Evolutionary conservation across 1,140 invertebrate species (phyloP), one percentile per base, ranked within the genome.

Genomic region (Pseudoatta argentina): DNA sequence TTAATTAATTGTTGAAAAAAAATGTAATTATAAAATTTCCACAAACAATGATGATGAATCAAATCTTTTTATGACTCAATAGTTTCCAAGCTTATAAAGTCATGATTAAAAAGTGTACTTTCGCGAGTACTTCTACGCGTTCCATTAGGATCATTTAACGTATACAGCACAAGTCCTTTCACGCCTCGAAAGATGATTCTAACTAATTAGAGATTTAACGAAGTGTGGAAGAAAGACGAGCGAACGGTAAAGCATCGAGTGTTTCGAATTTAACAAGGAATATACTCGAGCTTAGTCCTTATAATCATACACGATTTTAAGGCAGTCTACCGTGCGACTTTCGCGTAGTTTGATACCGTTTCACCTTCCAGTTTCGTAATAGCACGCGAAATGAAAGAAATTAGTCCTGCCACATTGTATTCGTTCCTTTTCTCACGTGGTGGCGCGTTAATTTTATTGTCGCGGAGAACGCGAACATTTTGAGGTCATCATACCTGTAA

Each of bases 311-410:
- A 30, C 18, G n/a, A 61, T 34, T 73, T 73, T 82, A 27, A 82
- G 24, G 7, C 24, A 39, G 64, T 6, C 64, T 61, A 51, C 39
- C 24, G 21, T 51, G 44, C 66, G 39, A 83, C 69, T 83, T 83
- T 83, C 79, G 72, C 63, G 48, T 27, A 55, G 34, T 67, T 66
- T 73, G 73, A 78, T 85, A 64, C 48, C 82, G 82, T 77, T 77
- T 77, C 82, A 78, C 63, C 27, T 85, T 85, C 89, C 77, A 89
- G 55, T 75, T 90, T 79, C 67, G 51, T 44, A 89, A 90, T 63
- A 79, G 78, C 76, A 75, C 57, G 64, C 51, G 75, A 81, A 89
- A 85, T 85, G 24, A 51, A 44, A 67, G 82, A 66, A 78, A 67
- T 76, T 77, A 77, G 63, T 66, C 59, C 21, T 66, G 63, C 48